Base-by-base conservation (phyloP, 2,113 vertebrate genomes). In the Nansenia antarctica region DNA sequence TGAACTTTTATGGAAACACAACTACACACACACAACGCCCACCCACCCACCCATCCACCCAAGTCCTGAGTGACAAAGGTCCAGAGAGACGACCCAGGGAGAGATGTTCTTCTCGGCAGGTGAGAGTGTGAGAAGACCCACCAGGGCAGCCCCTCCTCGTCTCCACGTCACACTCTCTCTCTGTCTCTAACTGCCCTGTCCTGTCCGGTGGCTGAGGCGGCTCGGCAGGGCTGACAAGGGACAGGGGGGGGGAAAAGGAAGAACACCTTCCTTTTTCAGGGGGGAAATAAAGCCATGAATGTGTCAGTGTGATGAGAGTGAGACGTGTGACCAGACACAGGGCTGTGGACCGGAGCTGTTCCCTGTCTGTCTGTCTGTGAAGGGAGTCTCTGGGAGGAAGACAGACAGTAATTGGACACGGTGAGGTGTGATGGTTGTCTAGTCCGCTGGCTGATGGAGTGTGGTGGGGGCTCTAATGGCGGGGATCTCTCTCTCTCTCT, bases 351-450 rank as follows among this genome's bases (percentile, higher is more conserved):
- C 22, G 29, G 3, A 6, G 62, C 34, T 58, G n/a, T n/a, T n/a
- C n/a, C n/a, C n/a, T n/a, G n/a, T n/a, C n/a, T n/a, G n/a, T n/a
- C n/a, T n/a, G n/a, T n/a, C 27, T 12, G 29, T 37, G 66, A 20
- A 27, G 26, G 47, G 37, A 11, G 39, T 26, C 39, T 26, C 12
- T 30, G 57, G 15, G 22, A 52, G 5, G 11, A 49, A n/a, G 27
- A 11, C 12, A 29, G n/a, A 62, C 64, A 58, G 42, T 66, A 55
- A 70, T 62, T 70, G 62, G 67, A 52, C 31, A 29, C 37, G 32
- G 45, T 52, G 57, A 64, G 29, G 29, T 34, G 42, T 65, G 42
- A 37, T 54, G 26, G 45, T 49, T 49, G 39, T 42, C 39, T 42
- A n/a, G n/a, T n/a, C n/a, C n/a, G n/a, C n/a, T n/a, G n/a, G 39